A percentile compares a stretch with the other conserved stretches of the same genome.
Evolutionary conservation across 2,888 invertebrate species (phyloP).

Genomic region (Agrenia bidenticulata): DNA sequence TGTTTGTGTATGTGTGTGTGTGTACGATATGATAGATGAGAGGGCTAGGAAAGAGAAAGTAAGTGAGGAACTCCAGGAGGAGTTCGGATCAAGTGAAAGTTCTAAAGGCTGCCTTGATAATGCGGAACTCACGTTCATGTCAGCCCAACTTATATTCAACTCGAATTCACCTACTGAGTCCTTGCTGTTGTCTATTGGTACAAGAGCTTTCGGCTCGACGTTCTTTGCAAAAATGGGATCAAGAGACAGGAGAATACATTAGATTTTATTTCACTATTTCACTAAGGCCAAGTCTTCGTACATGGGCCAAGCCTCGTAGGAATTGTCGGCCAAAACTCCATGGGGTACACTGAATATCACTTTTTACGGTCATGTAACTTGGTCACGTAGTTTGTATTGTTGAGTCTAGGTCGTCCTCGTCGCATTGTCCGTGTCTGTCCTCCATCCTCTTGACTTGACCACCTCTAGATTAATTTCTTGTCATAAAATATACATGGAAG

Average conservation of each 20-base stretch:
- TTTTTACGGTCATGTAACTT: conserved; percentile 11
- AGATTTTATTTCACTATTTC: no score
- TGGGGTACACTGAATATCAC: no score
- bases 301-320: no score
- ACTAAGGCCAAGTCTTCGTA: no score
- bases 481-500: conserved; percentile 9
- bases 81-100: conserved; percentile 12
- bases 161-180: no score
- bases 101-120: conserved; percentile 1
- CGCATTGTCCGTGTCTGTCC: not conserved
- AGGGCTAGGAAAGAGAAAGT: not conserved
- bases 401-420: no score
- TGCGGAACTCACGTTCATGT: conserved; percentile 15
- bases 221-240: no score
- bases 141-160: conserved; percentile 7
- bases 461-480: conserved; percentile 11
- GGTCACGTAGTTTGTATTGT: not conserved
- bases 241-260: not conserved
- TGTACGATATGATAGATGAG: no score
- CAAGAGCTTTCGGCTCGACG: no score
- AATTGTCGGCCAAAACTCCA: no score
- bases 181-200: no score
- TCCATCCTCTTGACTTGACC: not conserved
- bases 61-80: not conserved
- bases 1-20: no score